Evolutionary conservation across 1,140 invertebrate genomes (phyloP).

Genomic region (Medauroidea extradentata): DNA sequence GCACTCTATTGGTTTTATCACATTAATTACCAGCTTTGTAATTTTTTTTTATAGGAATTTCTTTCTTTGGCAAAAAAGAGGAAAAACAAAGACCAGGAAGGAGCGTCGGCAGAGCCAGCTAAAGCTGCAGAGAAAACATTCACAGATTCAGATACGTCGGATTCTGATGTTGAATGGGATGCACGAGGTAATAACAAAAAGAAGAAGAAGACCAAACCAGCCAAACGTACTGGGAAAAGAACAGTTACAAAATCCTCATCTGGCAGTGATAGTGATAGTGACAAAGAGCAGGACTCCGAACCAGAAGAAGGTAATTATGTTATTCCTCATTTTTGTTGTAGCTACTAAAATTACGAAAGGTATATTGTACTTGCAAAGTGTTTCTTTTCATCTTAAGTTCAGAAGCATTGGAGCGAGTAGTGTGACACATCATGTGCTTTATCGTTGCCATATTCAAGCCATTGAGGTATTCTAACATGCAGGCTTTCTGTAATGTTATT

Average conservation of each 20-base stretch:
- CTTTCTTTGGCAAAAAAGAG: constrained; percentile 83
- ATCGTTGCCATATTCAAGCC: too few relatives aligned
- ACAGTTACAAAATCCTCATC: constrained; percentile 41
- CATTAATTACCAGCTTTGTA: too few relatives aligned
- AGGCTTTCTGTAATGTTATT: too few relatives aligned
- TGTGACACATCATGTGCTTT: too few relatives aligned
- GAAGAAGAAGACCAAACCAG: constrained; percentile 53
- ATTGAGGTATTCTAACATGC: too few relatives aligned
- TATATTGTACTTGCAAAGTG: too few relatives aligned
- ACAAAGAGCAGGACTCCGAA: constrained; percentile 56
- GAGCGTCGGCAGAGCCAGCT: constrained; percentile 35
- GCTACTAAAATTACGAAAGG: too few relatives aligned
- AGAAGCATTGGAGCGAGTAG: too few relatives aligned
- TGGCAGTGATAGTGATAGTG: constrained; percentile 49
- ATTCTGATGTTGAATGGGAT: constrained; percentile 69
- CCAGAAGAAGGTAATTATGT: constrained; percentile 57
- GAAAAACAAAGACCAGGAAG: constrained; percentile 48
- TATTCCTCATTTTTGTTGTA: too few relatives aligned
- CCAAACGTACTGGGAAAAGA: constrained; percentile 46
- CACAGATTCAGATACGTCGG: constrained; percentile 62
- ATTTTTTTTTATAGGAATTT: constrained; percentile 61
- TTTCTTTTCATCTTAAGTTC: too few relatives aligned
- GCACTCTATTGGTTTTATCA: too few relatives aligned
- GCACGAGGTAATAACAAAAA: constrained; percentile 52
- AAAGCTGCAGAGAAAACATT: constrained; percentile 39